phyloP scores from a whole-genome alignment of 2,888 invertebrate genomes.

The Phyllotreta cruciferae region DNA sequence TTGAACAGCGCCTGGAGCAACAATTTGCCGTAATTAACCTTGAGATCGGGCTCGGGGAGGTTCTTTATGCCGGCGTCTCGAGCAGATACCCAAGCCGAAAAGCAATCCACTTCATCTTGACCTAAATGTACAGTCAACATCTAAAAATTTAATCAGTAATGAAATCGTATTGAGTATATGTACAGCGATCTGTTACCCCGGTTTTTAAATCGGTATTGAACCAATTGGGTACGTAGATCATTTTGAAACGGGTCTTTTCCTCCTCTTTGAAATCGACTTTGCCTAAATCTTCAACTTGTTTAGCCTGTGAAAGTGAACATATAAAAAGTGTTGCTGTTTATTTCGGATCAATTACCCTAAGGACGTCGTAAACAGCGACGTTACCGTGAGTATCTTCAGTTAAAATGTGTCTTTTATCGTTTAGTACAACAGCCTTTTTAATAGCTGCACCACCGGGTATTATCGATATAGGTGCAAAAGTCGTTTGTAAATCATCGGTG shows the following conservation, averaged over 20 bases:
- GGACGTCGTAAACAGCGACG: slow-evolving; percentile 92
- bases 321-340: background rate
- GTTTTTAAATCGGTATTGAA: slow-evolving; percentile 99
- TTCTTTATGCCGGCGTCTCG: slow-evolving; percentile 84
- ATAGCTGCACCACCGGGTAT: slow-evolving; percentile 94
- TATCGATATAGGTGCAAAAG: slow-evolving; percentile 58
- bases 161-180: background rate
- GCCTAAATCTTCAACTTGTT: slow-evolving; percentile 90
- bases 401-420: slow-evolving; percentile 94
- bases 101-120: slow-evolving; percentile 97
- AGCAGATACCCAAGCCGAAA: slow-evolving; percentile 98
- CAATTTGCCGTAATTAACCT: slow-evolving; percentile 96
- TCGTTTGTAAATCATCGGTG: slow-evolving; percentile 55
- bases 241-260: slow-evolving; percentile 88
- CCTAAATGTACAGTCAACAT: slow-evolving; percentile 97
- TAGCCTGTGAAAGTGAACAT: slow-evolving; percentile 61
- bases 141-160: slow-evolving; percentile 64
- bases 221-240: slow-evolving; percentile 98
- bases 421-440: slow-evolving; percentile 88
- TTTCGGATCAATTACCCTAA: slow-evolving; percentile 68
- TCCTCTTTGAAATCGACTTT: slow-evolving; percentile 92
- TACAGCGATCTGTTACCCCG: slow-evolving; percentile 68
- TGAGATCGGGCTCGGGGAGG: slow-evolving; percentile 74
- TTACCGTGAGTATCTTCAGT: slow-evolving; percentile 93
- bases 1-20: slow-evolving; percentile 93